Percentiles rank a stretch among this genome's conserved stretches.
phyloP scores from a whole-genome alignment of 2,113 vertebrate species.

The Grallaria varia region DNA sequence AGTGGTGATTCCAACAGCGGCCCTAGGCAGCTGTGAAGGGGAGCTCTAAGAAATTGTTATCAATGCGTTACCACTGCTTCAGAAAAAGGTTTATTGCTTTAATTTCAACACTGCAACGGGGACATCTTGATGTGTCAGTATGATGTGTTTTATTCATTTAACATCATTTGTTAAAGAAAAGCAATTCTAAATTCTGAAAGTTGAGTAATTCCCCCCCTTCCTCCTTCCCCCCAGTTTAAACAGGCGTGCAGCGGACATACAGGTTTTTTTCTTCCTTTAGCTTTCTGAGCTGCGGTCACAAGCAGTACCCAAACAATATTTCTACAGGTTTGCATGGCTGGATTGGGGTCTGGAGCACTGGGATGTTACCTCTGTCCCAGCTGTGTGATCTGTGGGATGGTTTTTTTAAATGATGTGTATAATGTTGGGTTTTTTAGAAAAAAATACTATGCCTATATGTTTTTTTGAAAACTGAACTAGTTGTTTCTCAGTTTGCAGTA shows the following conservation, averaged over 20 bases:
- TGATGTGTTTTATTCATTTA: background rate
- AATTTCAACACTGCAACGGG: background rate
- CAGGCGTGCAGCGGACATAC: background rate
- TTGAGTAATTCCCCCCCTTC: background rate
- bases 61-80: background rate
- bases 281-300: conserved; percentile 40
- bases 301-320: conserved; percentile 70
- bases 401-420: background rate
- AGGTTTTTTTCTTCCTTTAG: background rate
- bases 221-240: background rate
- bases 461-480: background rate
- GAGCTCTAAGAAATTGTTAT: background rate
- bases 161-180: background rate
- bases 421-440: background rate
- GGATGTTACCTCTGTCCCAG: background rate
- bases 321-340: conserved; percentile 44
- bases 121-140: background rate
- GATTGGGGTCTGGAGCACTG: conserved; percentile 18
- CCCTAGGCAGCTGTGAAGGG: background rate
- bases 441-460: background rate
- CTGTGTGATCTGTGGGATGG: background rate
- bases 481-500: background rate
- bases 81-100: background rate
- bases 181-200: background rate
- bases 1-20: background rate